Conservation (phyloP, 30 jellyfish, hydroid and myxozoan species). For the Morbakka virulenta region DNA sequence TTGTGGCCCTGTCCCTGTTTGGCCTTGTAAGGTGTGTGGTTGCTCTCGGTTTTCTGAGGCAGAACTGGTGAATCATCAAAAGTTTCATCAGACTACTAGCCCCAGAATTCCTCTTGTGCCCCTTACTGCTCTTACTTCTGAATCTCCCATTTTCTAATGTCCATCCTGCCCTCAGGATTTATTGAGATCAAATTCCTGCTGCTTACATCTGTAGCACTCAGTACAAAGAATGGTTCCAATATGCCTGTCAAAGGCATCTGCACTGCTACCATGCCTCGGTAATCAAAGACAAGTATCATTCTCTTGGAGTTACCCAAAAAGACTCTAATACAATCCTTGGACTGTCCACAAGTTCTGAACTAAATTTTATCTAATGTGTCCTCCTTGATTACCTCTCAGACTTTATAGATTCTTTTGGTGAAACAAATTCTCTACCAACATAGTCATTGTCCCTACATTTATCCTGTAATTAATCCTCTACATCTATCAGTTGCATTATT, state of each 20-base stretch:
- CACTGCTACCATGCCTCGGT: not conserved
- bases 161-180: conserved; percentile 9
- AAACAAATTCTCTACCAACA: conserved; percentile 65
- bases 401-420: conserved; percentile 65
- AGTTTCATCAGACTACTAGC: not conserved
- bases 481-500: conserved; percentile 39
- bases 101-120: not conserved
- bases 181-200: not conserved
- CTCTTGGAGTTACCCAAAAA: conserved; percentile 17
- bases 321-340: conserved; percentile 50
- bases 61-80: too few relatives aligned
- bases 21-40: not conserved
- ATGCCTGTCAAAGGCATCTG: conserved; percentile 25
- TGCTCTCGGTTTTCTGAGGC: not conserved
- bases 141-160: not conserved
- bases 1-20: not conserved
- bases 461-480: conserved; percentile 40
- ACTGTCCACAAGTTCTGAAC: conserved; percentile 29
- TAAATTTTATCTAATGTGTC: conserved; percentile 50
- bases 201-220: not conserved
- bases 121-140: too few relatives aligned
- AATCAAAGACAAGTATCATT: conserved; percentile 3
- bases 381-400: conserved; percentile 14
- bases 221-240: conserved; percentile 3
- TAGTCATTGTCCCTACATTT: conserved; percentile 32